These are phyloP conservation scores for Pseudonaja textilis DNA, from an alignment of 2,113 vertebrate genomes.

Conservation along the genomic window DNA sequence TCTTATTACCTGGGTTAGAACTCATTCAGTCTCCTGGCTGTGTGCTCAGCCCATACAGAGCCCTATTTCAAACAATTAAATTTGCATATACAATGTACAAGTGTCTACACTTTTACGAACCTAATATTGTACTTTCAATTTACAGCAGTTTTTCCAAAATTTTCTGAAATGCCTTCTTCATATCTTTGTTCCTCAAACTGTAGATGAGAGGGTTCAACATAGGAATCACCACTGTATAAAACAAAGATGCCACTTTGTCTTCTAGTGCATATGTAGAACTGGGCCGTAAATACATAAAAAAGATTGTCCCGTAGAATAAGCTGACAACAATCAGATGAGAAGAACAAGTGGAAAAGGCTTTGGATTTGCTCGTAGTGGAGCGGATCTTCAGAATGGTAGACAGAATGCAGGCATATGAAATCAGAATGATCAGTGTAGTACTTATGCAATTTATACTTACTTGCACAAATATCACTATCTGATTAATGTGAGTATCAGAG, in stretches of 20 bases:
- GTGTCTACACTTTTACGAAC: neutral
- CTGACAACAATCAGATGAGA: constrained; percentile 56
- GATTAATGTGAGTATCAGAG: constrained; percentile 52
- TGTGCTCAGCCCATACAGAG: neutral
- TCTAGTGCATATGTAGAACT: constrained; percentile 45
- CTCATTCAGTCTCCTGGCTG: neutral
- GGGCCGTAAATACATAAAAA: constrained; percentile 59
- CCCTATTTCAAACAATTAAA: neutral
- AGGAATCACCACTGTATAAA: constrained; percentile 56
- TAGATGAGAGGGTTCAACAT: constrained; percentile 62
- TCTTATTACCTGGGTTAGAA: neutral
- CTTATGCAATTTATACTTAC: constrained; percentile 51
- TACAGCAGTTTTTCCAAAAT: neutral
- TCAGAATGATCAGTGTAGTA: constrained; percentile 48
- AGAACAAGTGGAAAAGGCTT: constrained; percentile 57
- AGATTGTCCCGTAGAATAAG: constrained; percentile 52
- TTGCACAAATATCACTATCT: constrained; percentile 57
- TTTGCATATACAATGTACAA: neutral
- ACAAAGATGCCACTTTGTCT: constrained; percentile 54
- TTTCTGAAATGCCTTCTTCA: constrained; percentile 47
- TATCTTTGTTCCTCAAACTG: constrained; percentile 60
- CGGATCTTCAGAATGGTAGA: constrained; percentile 43
- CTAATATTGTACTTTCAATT: neutral
- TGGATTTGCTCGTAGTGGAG: constrained; percentile 44
- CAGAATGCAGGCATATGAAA: constrained; percentile 56